Evolutionary conservation across 1,140 invertebrate genomes (phyloP).

Genomic region (Zaprionus nigranus): DNA sequence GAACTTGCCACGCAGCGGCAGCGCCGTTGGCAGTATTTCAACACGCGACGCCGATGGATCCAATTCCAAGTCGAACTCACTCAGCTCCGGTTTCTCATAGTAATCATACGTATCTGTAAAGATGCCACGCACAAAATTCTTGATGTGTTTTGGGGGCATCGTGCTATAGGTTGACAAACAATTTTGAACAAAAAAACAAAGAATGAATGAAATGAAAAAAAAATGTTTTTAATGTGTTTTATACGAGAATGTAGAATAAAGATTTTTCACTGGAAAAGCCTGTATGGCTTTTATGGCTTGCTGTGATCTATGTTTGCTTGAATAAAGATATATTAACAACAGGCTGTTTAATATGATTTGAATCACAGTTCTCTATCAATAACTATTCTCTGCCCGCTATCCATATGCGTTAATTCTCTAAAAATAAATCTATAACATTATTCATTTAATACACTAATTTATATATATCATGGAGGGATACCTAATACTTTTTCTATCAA

Average conservation of each 20-base stretch:
- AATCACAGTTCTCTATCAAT: too few species aligned
- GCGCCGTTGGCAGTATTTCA: too few species aligned
- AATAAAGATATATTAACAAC: too few species aligned
- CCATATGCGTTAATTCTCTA: too few species aligned
- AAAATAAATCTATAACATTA: too few species aligned
- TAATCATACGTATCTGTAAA: not conserved
- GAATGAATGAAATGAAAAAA: not conserved
- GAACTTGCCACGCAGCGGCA: slow-evolving; percentile 6
- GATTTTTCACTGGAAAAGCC: not conserved
- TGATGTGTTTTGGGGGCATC: not conserved
- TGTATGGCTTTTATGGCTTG: too few species aligned
- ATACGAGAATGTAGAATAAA: not conserved
- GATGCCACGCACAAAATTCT: slow-evolving; percentile 34
- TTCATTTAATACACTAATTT: too few species aligned
- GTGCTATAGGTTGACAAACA: not conserved
- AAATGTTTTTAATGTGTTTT: not conserved
- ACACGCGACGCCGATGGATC: not conserved
- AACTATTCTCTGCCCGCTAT: too few species aligned
- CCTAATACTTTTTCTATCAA: too few species aligned
- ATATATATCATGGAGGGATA: too few species aligned
- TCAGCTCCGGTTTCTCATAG: not conserved
- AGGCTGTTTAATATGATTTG: too few species aligned
- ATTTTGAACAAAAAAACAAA: not conserved
- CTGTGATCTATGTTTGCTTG: too few species aligned
- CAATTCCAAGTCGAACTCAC: not conserved